These are phyloP conservation scores for Chaetogeoica ovagalla DNA, from an alignment of 2,888 invertebrate genomes.

Conservation along the genomic window DNA sequence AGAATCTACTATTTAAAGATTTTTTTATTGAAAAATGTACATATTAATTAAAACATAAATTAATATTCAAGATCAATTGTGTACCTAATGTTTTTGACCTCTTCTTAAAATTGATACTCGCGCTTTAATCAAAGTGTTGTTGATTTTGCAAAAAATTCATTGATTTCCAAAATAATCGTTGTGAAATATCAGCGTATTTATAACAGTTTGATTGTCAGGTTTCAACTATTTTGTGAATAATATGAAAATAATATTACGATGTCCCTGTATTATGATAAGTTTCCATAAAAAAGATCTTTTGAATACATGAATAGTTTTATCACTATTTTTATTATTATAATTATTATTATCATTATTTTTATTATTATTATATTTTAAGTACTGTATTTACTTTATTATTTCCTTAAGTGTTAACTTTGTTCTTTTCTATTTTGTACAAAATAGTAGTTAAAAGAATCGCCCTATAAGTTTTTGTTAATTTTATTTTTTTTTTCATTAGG, in stretches of 20 bases:
- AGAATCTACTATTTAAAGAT: constrained; percentile 25
- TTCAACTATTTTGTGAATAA: constrained; percentile 44
- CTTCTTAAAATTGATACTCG: constrained; percentile 1
- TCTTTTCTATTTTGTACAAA: constrained; percentile 53
- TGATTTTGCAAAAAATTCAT: constrained; percentile 32
- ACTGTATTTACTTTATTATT: constrained; percentile 52
- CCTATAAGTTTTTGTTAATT: constrained; percentile 50
- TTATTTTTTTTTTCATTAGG: constrained; percentile 42
- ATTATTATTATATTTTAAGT: constrained; percentile 44
- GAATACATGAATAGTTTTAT: constrained; percentile 34
- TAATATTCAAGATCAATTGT: constrained; percentile 28
- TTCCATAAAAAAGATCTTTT: constrained; percentile 38
- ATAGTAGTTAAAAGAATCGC: constrained; percentile 36
- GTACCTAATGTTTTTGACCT: not conserved
- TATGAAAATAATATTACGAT: constrained; percentile 27
- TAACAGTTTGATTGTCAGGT: constrained; percentile 12
- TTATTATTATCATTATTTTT: constrained; percentile 37
- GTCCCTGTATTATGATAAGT: not conserved
- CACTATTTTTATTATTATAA: constrained; percentile 23
- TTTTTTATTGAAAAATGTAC: constrained; percentile 34
- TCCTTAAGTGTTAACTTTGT: constrained; percentile 53
- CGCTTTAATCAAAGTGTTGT: constrained; percentile 32
- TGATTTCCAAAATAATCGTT: constrained; percentile 24
- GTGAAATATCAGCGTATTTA: constrained; percentile 1
- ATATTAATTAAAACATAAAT: constrained; percentile 39